Evolutionary conservation across 1,140 invertebrate species (phyloP).

Genomic region (Aphidius gifuensis): DNA sequence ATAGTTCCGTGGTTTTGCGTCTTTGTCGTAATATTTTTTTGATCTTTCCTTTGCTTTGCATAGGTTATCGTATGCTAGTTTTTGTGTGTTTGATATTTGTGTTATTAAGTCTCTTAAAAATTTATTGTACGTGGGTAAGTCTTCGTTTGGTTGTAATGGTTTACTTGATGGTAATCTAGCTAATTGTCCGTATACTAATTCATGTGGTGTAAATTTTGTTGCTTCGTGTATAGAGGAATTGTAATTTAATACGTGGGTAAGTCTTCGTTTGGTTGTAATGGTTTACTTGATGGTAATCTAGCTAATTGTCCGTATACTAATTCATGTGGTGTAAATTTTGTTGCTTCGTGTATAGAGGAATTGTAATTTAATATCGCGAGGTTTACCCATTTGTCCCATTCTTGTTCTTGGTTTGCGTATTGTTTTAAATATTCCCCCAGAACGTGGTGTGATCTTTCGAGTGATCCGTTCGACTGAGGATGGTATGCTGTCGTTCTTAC

Average conservation of each 20-base stretch:
- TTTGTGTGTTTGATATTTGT: not conserved
- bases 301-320: no score
- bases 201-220: slow-evolving; percentile 31
- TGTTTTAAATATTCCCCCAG: slow-evolving; percentile 31
- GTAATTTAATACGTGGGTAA: no score
- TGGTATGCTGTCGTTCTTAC: slow-evolving; percentile 6
- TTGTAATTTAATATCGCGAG: slow-evolving; percentile 17
- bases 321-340: no score
- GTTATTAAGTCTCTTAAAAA: not conserved
- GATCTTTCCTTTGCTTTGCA: slow-evolving; percentile 12
- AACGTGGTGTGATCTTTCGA: slow-evolving; percentile 32
- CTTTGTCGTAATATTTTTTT: slow-evolving; percentile 16
- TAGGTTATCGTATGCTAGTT: slow-evolving; percentile 11
- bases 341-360: no score
- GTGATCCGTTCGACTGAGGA: slow-evolving; percentile 27
- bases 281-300: no score
- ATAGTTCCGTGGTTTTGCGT: not conserved
- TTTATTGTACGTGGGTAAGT: no score
- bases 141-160: no score
- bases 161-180: no score
- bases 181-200: slow-evolving; percentile 19
- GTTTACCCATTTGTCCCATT: slow-evolving; percentile 40
- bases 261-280: no score
- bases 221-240: slow-evolving; percentile 30
- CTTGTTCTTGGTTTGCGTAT: slow-evolving; percentile 27